phyloP scores from a whole-genome alignment of 2,797 vertebrate genomes.

The Labeo calbasu region DNA sequence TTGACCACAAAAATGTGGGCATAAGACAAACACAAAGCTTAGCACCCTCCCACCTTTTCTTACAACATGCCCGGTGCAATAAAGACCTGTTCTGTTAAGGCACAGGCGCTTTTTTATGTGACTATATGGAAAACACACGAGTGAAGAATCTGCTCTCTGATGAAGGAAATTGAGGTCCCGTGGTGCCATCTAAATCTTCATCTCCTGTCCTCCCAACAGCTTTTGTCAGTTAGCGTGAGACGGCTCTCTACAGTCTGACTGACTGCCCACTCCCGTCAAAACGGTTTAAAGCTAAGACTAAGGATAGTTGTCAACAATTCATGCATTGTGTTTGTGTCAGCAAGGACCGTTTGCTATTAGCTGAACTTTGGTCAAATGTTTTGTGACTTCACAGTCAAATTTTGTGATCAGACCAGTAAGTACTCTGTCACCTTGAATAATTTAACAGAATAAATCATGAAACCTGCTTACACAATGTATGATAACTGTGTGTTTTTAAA shows the following conservation, averaged over 20 bases:
- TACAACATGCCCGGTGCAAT: conserved; percentile 7
- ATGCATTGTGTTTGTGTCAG: not conserved
- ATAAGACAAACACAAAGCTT: conserved; percentile 17
- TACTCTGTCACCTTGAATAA: not conserved
- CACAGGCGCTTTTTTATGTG: not conserved
- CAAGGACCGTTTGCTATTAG: not conserved
- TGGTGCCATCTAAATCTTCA: conserved; percentile 21
- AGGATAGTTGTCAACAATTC: not conserved
- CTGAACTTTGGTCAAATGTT: not conserved
- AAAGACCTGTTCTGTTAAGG: conserved; percentile 5
- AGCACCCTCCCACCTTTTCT: not conserved
- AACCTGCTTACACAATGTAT: not conserved
- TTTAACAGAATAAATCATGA: not conserved
- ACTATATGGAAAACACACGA: conserved; percentile 29
- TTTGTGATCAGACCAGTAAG: not conserved
- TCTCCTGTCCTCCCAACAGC: conserved; percentile 12
- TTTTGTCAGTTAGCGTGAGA: conserved; percentile 10
- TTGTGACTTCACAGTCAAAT: not conserved
- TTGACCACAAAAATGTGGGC: conserved; percentile 54
- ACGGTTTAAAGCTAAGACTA: not conserved
- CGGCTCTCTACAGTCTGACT: conserved; percentile 4
- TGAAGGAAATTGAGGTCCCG: conserved; percentile 21
- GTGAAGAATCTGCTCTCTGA: conserved; percentile 19
- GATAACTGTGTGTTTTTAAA: not conserved
- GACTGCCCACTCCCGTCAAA: not conserved